A percentile compares a stretch with the other conserved stretches of the same genome.
Conservation (phyloP, 1,140 invertebrate genomes). For the Tetramorium simillimum region DNA sequence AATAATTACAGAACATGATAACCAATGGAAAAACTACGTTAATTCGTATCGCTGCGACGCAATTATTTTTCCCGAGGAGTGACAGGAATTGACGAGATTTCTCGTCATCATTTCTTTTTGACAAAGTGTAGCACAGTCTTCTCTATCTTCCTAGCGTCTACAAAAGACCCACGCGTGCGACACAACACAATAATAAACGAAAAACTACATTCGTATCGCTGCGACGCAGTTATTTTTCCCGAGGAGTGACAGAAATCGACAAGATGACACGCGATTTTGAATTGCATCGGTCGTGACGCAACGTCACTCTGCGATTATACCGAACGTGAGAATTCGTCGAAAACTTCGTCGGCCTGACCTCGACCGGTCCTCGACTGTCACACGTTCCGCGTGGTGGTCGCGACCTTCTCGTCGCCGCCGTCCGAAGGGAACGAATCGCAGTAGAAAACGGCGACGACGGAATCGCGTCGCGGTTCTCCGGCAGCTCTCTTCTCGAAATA, state of each 20-base stretch:
- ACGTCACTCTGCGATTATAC: background rate
- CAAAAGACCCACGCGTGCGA: too few relatives aligned
- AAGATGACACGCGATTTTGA: background rate
- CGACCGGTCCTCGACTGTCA: background rate
- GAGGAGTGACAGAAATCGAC: background rate
- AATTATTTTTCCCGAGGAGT: too few relatives aligned
- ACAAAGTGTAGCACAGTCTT: background rate
- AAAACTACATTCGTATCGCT: background rate
- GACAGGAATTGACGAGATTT: too few relatives aligned
- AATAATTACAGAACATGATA: too few relatives aligned
- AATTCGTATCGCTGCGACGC: too few relatives aligned
- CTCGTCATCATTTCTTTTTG: too few relatives aligned
- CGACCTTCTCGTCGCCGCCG: background rate
- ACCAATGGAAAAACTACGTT: background rate
- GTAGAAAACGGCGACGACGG: too few relatives aligned
- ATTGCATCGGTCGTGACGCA: background rate
- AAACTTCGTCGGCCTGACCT: background rate
- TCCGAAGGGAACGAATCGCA: too few relatives aligned
- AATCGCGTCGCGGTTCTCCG: too few relatives aligned
- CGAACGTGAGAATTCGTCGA: background rate
- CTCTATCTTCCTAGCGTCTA: background rate
- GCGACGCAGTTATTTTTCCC: background rate
- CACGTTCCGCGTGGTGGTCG: background rate
- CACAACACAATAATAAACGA: too few relatives aligned
- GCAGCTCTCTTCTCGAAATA: background rate